phyloP scores from a whole-genome alignment of 2,888 invertebrate species.

The Callinectes sapidus region DNA sequence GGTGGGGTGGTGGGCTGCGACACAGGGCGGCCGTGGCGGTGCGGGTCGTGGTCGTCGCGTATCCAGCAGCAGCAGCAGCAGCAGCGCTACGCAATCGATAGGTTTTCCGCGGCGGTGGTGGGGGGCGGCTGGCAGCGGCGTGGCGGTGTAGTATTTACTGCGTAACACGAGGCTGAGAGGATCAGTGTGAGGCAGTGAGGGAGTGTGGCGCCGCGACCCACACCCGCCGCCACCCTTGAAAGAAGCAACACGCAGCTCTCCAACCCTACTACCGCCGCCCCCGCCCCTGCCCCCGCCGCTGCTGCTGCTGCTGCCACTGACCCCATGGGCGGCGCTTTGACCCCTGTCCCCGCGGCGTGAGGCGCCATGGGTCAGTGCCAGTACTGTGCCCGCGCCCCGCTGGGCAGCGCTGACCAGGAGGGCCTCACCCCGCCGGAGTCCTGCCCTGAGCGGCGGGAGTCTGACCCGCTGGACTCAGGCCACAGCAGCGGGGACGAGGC shows the following conservation, averaged over 20 bases:
- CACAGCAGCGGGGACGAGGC: constrained; percentile 65
- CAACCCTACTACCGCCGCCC: too few relatives aligned
- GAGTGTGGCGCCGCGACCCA: neutral
- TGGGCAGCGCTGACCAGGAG: neutral
- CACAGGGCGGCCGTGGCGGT: neutral
- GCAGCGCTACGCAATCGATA: constrained; percentile 63
- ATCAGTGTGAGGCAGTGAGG: constrained; percentile 35
- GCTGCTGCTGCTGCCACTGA: neutral
- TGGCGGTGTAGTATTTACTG: constrained; percentile 55
- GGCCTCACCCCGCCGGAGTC: neutral
- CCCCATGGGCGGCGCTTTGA: neutral
- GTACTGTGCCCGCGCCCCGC: constrained; percentile 40
- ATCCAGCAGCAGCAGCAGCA: too few relatives aligned
- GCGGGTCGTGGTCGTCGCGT: neutral
- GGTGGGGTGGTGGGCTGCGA: neutral
- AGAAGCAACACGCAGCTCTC: neutral
- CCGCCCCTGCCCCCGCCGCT: too few relatives aligned
- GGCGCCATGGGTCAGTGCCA: constrained; percentile 59
- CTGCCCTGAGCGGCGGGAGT: neutral
- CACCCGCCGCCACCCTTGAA: neutral
- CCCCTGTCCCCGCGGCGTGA: neutral
- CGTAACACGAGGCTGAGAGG: constrained; percentile 54
- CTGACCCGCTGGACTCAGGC: constrained; percentile 59
- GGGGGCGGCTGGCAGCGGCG: constrained; percentile 41
- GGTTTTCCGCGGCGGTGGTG: too few relatives aligned